phyloP scores from a whole-genome alignment of 2,113 vertebrate genomes.

The Notarius lentiginosus region DNA sequence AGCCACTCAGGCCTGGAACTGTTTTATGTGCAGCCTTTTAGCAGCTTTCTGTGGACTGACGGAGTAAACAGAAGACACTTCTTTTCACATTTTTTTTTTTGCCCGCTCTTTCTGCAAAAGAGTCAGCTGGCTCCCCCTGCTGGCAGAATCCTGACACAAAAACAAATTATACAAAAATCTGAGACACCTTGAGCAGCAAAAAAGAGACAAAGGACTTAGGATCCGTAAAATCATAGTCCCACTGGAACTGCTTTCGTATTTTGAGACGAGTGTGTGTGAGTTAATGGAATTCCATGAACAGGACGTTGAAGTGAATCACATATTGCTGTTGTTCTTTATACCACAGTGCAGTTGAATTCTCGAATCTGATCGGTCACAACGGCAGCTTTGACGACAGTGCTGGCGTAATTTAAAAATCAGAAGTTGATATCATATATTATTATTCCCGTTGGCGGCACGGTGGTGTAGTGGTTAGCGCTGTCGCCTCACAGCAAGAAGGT shows the following conservation, averaged over 20 bases:
- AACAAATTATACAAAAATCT: too few relatives aligned
- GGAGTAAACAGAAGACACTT: neutral
- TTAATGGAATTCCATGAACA: neutral
- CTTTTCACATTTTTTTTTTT: neutral
- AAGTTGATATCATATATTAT: neutral
- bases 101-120: neutral
- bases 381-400: neutral
- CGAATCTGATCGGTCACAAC: neutral
- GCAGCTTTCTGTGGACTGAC: neutral
- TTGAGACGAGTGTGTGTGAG: neutral
- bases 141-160: neutral
- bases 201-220: neutral
- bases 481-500: too few relatives aligned
- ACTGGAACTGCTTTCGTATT: neutral
- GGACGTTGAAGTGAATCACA: neutral
- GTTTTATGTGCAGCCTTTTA: too few relatives aligned
- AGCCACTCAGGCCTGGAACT: neutral
- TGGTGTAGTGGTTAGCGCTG: too few relatives aligned
- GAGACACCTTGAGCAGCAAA: neutral
- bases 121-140: slow-evolving; percentile 7
- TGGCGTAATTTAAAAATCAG: neutral
- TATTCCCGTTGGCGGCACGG: too few relatives aligned
- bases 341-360: neutral
- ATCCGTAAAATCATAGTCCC: neutral
- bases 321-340: neutral